A percentile compares a stretch with the other conserved stretches of the same genome.
phyloP scores from a whole-genome alignment of 2,113 vertebrate genomes.

The Thymallus thymallus region DNA sequence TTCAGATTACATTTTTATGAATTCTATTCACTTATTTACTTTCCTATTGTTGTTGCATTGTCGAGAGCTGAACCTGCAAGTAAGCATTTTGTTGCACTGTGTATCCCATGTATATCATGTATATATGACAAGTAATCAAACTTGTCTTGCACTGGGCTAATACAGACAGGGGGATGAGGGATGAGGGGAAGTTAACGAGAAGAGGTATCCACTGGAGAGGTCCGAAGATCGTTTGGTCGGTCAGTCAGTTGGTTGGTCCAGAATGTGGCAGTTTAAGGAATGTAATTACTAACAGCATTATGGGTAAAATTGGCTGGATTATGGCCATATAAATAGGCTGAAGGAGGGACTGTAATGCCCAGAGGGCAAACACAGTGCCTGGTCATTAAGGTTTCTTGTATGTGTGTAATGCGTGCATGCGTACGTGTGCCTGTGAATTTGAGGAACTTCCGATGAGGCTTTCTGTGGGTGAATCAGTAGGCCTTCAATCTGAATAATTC shows the following conservation, averaged over 20 bases:
- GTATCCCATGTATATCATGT: too few species aligned
- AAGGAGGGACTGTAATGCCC: too few species aligned
- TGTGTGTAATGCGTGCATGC: neutral
- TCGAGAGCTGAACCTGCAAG: too few species aligned
- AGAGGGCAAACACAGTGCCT: slow-evolving; percentile 26
- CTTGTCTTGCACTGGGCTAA: too few species aligned
- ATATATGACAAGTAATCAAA: too few species aligned
- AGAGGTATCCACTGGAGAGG: slow-evolving; percentile 23
- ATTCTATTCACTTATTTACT: too few species aligned
- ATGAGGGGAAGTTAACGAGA: slow-evolving; percentile 28
- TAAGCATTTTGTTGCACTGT: too few species aligned
- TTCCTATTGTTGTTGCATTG: too few species aligned
- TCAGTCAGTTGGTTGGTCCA: slow-evolving; percentile 34
- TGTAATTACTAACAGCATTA: slow-evolving; percentile 67
- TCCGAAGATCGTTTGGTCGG: neutral
- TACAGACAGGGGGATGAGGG: neutral
- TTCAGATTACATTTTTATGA: too few species aligned
- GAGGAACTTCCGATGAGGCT: slow-evolving; percentile 39
- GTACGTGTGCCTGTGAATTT: slow-evolving; percentile 16
- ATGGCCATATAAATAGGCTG: slow-evolving; percentile 44
- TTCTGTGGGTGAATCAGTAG: slow-evolving; percentile 23
- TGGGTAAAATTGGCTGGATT: slow-evolving; percentile 64
- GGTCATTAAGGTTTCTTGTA: slow-evolving; percentile 40
- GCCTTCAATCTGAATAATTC: slow-evolving; percentile 57
- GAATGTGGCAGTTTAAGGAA: slow-evolving; percentile 63